Evolutionary conservation across 2,888 invertebrate genomes (phyloP).

Genomic region (Ceramica pisi): DNA sequence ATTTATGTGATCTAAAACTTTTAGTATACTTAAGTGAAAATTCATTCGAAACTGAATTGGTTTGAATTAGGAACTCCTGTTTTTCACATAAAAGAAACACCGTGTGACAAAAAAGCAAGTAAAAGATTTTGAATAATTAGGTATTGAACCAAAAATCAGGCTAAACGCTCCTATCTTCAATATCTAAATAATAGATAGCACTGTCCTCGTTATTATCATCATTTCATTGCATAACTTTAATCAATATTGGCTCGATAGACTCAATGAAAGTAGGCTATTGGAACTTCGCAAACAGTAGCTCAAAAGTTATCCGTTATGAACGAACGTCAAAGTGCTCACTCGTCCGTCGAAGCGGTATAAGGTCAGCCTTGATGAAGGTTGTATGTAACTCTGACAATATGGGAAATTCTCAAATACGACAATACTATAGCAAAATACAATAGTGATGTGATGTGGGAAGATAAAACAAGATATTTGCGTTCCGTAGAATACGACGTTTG

Average conservation of each 20-base stretch:
- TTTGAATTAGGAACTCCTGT: not conserved
- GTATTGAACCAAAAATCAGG: not conserved
- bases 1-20: not conserved
- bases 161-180: not conserved
- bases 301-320: conserved; percentile 8
- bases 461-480: not conserved
- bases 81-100: too few species aligned
- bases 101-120: too few species aligned
- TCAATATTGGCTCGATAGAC: conserved; percentile 12
- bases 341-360: conserved; percentile 18
- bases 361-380: conserved; percentile 5
- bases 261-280: not conserved
- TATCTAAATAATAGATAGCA: not conserved
- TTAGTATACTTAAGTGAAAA: not conserved
- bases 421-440: conserved; percentile 1
- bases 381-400: conserved; percentile 2
- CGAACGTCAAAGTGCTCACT: conserved; percentile 21
- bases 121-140: not conserved
- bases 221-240: conserved; percentile 4
- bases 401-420: not conserved
- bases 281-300: conserved; percentile 24
- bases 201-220: not conserved
- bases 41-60: not conserved
- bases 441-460: conserved; percentile 5
- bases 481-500: not conserved